phyloP scores from a whole-genome alignment of 2,113 vertebrate genomes.

The Anoplopoma fimbria region DNA sequence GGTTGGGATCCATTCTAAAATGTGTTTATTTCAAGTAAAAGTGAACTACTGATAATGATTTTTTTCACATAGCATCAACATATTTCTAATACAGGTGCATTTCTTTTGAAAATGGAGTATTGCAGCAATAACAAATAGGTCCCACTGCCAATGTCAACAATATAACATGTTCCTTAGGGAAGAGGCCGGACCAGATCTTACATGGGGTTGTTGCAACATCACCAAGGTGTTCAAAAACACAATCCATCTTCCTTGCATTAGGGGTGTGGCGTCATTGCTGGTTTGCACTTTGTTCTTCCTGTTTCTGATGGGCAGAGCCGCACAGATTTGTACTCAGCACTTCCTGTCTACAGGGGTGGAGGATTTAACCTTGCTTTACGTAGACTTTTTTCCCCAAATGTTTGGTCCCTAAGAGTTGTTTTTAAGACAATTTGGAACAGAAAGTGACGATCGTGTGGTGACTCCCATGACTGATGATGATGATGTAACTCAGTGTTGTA shows the following conservation, averaged over 20 bases:
- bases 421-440: conserved; percentile 22
- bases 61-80: neutral
- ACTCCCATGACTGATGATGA: neutral
- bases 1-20: neutral
- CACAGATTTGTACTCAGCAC: conserved; percentile 66
- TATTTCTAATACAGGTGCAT: neutral
- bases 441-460: neutral
- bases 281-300: conserved; percentile 82
- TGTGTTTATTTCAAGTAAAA: neutral
- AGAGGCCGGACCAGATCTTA: neutral
- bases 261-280: conserved; percentile 67
- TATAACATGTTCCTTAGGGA: neutral
- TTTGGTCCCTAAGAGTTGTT: conserved; percentile 50
- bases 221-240: conserved; percentile 57
- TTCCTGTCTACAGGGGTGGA: conserved; percentile 76
- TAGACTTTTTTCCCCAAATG: conserved; percentile 56
- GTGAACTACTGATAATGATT: neutral
- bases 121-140: neutral
- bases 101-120: neutral
- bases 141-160: neutral
- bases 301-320: conserved; percentile 77
- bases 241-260: conserved; percentile 63
- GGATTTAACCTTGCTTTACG: conserved; percentile 74
- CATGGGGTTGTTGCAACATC: conserved; percentile 6
- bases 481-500: neutral